These are phyloP conservation scores for Hystrix cristata DNA, from an alignment of 2,113 vertebrate species.

Conservation along the genomic window DNA sequence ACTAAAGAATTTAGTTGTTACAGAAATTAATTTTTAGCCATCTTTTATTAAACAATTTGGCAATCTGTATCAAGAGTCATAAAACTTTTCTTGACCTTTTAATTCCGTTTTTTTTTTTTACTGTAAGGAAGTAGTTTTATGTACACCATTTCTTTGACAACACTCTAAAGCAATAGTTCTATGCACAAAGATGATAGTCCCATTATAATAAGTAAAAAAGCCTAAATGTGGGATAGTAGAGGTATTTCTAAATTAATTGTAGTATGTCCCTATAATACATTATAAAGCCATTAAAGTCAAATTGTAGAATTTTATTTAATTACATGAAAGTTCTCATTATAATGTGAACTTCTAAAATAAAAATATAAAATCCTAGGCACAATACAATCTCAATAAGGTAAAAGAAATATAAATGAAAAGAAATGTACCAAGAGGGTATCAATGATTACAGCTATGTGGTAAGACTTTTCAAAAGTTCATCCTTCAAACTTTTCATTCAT, in stretches of 20 bases:
- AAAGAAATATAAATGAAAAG: conserved; percentile 61
- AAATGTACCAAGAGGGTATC: conserved; percentile 2
- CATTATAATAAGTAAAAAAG: conserved; percentile 18
- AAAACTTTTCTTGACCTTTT: conserved; percentile 25
- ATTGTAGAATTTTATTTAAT: conserved; percentile 38
- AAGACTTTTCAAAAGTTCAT: conserved; percentile 40
- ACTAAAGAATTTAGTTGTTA: not conserved
- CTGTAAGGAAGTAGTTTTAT: conserved; percentile 37
- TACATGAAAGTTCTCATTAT: not conserved
- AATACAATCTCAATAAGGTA: conserved; percentile 8
- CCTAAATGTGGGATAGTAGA: not conserved
- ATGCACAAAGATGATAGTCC: not conserved
- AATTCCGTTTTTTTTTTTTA: conserved; percentile 41
- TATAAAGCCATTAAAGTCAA: conserved; percentile 15
- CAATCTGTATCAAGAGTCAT: not conserved
- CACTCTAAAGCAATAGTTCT: conserved; percentile 34
- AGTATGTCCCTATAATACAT: not conserved
- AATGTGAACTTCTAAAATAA: conserved; percentile 49
- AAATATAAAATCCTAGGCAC: conserved; percentile 18
- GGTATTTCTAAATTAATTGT: conserved; percentile 51
- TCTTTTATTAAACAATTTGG: conserved; percentile 15
- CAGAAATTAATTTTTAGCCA: not conserved
- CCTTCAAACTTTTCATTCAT: conserved; percentile 60
- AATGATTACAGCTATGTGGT: conserved; percentile 13
- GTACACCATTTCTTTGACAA: conserved; percentile 13